phyloP scores from a whole-genome alignment of 1,140 invertebrate genomes.

The Cydia splendana region DNA sequence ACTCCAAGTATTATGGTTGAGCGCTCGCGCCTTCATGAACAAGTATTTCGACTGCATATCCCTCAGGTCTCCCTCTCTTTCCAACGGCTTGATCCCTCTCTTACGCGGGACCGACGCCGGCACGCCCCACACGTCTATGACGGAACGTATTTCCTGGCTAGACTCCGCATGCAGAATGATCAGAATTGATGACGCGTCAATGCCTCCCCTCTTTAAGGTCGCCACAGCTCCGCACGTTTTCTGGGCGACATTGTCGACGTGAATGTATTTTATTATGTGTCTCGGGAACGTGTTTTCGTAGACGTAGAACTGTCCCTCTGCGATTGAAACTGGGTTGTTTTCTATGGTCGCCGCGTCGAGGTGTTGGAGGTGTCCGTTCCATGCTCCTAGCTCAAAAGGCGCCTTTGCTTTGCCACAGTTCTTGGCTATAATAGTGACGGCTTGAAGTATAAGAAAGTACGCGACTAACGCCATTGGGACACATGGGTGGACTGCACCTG shows the following conservation, averaged over 20 bases:
- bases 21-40: constrained; percentile 49
- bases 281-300: constrained; percentile 67
- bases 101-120: constrained; percentile 36
- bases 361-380: constrained; percentile 52
- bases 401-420: constrained; percentile 58
- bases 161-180: constrained; percentile 58
- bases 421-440: neutral
- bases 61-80: constrained; percentile 37
- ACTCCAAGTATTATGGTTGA: constrained; percentile 53
- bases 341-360: constrained; percentile 65
- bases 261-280: constrained; percentile 59
- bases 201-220: constrained; percentile 53
- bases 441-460: neutral
- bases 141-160: constrained; percentile 64
- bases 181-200: constrained; percentile 52
- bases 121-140: constrained; percentile 67
- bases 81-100: neutral
- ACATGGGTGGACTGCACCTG: neutral
- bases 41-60: constrained; percentile 53
- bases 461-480: neutral
- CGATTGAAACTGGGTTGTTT: constrained; percentile 58
- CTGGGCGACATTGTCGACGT: constrained; percentile 66
- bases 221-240: constrained; percentile 62
- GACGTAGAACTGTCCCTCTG: constrained; percentile 64
- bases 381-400: constrained; percentile 60